Evolutionary conservation across 2,113 vertebrate species (phyloP).

Genomic region (Amazona vittata): DNA sequence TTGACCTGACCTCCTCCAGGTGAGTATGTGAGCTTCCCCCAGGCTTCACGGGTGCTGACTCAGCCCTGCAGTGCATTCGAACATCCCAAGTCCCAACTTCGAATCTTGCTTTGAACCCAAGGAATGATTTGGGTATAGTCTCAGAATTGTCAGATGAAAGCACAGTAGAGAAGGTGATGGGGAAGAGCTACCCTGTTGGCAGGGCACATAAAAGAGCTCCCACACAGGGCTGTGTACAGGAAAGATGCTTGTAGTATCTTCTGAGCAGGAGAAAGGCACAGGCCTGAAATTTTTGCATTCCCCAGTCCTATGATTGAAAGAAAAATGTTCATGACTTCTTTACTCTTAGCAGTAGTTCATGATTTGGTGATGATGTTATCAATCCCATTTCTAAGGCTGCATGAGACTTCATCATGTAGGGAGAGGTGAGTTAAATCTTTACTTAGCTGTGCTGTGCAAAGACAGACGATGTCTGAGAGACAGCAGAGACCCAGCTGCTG

Average conservation of each 20-base stretch:
- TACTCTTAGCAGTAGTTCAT: neutral
- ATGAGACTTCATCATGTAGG: neutral
- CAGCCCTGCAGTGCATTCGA: rapidly evolving
- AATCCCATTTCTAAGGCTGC: neutral
- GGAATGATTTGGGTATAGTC: neutral
- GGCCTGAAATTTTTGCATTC: neutral
- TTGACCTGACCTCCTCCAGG: neutral
- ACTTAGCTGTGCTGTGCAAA: too few relatives aligned
- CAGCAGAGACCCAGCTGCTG: neutral
- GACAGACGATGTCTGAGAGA: neutral
- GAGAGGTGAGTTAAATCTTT: too few relatives aligned
- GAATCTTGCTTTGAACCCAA: neutral
- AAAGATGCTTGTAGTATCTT: neutral
- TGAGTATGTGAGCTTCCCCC: neutral
- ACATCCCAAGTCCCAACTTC: neutral
- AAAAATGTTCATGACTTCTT: neutral
- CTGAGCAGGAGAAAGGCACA: neutral
- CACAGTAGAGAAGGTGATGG: neutral
- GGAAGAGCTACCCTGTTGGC: neutral
- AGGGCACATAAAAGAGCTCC: neutral
- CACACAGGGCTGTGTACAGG: neutral
- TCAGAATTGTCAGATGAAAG: neutral
- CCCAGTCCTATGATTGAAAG: neutral
- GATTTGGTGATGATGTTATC: neutral
- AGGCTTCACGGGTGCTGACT: neutral